Base-by-base conservation (phyloP, 2,797 vertebrate species). In the Sus cebifrons region DNA sequence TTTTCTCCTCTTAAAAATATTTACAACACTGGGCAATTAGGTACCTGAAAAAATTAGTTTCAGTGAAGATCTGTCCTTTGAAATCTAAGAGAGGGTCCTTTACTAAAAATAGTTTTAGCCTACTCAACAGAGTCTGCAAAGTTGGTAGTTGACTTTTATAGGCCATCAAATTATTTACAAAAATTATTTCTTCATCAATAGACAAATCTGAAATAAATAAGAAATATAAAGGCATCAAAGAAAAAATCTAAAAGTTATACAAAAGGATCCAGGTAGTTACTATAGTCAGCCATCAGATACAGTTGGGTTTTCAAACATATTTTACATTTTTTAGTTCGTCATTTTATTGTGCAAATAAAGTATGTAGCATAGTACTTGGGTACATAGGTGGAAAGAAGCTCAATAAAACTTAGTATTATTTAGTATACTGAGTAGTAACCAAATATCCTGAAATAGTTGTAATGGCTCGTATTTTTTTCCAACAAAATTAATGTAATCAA, bases 31-130 rank as follows among this genome's bases (percentile, higher is more conserved):
- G 8, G 21, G 23, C 60, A 87, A 82, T n/a, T 79, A 92, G 75
- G 36, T 98, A 99, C 99, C 99, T 99, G 97, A 99, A 98, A 96
- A 99, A 77, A 3, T 87, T 29, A 52, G 99, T 97, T 96, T 99
- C 98, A 84, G 97, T 98, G 92, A 98, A 96, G 90, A 68, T n/a
- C 0, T 97, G 89, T 93, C 97, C 98, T 71, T 98, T 89, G 87
- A 98, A 98, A 95, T 98, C 98, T 96, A 98, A 97, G 97, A 99
- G 94, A 0, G 99, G 99, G 95, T 99, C 99, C 7, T 98, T 97
- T 68, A 99, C 98, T 56, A 97, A 95, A 97, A 99, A 98, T 16
- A 95, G 97, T 67, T 98, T 99, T 70, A 99, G 97, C 90, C 99
- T 98, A 97, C 98, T 99, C 94, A 99, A 86, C 89, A 99, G 98